Evolutionary conservation across 2,888 invertebrate genomes (phyloP), one percentile per base, ranked within the genome.

Genomic region (Plemyria rubiginata): DNA sequence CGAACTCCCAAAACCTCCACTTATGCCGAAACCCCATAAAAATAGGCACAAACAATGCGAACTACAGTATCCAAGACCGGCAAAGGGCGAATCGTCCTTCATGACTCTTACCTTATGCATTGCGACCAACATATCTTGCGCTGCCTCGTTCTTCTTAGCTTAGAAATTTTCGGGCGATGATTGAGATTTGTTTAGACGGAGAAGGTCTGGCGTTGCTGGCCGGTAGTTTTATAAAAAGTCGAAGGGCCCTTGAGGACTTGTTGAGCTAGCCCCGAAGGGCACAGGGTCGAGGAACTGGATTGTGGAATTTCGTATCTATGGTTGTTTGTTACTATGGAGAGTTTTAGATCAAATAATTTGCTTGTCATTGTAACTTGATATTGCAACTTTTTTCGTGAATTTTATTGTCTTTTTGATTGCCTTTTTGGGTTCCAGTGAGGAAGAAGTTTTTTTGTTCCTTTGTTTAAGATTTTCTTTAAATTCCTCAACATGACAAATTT

Each of bases 231-330:
- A 81, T 81, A 87, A 86, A 88, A 88, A 86, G 75, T 76, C 79
- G 76, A 82, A 88, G 88, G 84, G 82, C 82, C 78, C 86, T 86
- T 81, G 75, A 82, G 79, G 84, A 85, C 80, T 79, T 80, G 86
- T 84, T 79, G 83, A 80, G 85, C 87, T 88, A 89, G 88, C 82
- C 75, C 74, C 80, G 85, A 89, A 90, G 89, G 90, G 85, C 89
- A 83, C 78, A 82, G 85, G 88, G 90, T 85, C 87, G 85, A 68
- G 72, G 69, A 87, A 88, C 89, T 81, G 88, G 88, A 87, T 85
- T 50, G 50, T 70, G 70, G 71, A 71, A 71, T 75, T 70, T 68
- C 16, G 70, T 73, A 67, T 75, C 70, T 73, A 71, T 74, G 65
- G 66, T 54, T 49, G 29, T 54, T 50, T 54, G 63, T 62, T 54